Percentiles rank a stretch among this genome's conserved stretches.
phyloP scores from a whole-genome alignment of 64 coral and sea anemone genomes.

The Montipora capricornis region DNA sequence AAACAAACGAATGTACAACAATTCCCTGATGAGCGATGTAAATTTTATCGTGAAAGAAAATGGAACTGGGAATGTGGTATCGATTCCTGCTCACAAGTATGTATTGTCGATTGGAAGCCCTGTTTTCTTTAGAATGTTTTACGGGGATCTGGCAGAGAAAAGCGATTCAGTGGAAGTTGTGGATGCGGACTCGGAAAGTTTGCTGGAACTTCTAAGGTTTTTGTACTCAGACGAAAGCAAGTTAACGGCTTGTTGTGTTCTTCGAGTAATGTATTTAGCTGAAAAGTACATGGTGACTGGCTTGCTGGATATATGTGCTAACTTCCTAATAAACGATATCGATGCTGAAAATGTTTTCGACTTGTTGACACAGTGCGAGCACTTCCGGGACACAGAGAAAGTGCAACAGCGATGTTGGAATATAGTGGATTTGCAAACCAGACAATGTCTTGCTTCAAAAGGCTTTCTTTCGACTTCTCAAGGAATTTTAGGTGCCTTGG shows the following conservation, averaged over 20 bases:
- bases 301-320: slow-evolving; percentile 28
- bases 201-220: slow-evolving; percentile 52
- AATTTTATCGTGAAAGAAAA: slow-evolving; percentile 38
- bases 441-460: slow-evolving; percentile 19
- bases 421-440: slow-evolving; percentile 43
- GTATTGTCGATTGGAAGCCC: slow-evolving; percentile 49
- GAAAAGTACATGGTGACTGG: slow-evolving; percentile 53
- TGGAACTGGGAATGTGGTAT: neutral
- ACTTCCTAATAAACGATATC: slow-evolving; percentile 46
- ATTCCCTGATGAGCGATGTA: slow-evolving; percentile 52
- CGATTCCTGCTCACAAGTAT: slow-evolving; percentile 65
- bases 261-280: slow-evolving; percentile 52
- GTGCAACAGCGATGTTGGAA: slow-evolving; percentile 43
- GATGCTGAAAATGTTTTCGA: slow-evolving; percentile 34
- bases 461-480: neutral
- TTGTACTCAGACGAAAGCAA: slow-evolving; percentile 57
- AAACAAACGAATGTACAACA: slow-evolving; percentile 60
- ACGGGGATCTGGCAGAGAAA: slow-evolving; percentile 40
- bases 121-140: slow-evolving; percentile 66
- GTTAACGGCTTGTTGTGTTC: slow-evolving; percentile 30
- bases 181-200: slow-evolving; percentile 27
- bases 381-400: slow-evolving; percentile 17
- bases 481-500: neutral
- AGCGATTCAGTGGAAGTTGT: slow-evolving; percentile 32
- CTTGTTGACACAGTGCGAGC: slow-evolving; percentile 22